phyloP scores from a whole-genome alignment of 2,797 vertebrate species.

The Lagorchestes hirsutus region DNA sequence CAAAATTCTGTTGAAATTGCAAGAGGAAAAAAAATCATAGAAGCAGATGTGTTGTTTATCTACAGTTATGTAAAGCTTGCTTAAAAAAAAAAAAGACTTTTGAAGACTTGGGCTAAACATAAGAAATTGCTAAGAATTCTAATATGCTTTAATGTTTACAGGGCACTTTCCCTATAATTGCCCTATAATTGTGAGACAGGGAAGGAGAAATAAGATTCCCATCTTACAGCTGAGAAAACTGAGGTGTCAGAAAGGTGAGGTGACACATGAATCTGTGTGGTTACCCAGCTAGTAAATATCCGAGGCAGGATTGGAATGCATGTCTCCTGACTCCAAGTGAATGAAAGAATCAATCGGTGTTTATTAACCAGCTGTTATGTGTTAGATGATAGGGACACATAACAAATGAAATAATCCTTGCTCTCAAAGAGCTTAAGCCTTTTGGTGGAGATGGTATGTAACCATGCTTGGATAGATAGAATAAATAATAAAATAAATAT shows the following conservation, averaged over 20 bases:
- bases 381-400: neutral
- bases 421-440: neutral
- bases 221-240: neutral
- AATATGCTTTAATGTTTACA: neutral
- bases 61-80: neutral
- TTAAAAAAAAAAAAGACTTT: conserved; percentile 17
- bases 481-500: neutral
- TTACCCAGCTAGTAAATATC: neutral
- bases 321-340: neutral
- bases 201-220: neutral
- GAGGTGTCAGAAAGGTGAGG: neutral
- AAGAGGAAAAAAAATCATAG: conserved; percentile 11
- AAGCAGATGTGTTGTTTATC: conserved; percentile 17
- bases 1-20: conserved; percentile 32
- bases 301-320: neutral
- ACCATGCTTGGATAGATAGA: neutral
- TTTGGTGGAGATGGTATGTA: neutral
- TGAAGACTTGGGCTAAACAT: neutral
- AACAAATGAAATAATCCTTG: rapidly evolving
- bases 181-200: neutral
- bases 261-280: neutral
- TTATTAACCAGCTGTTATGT: neutral
- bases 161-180: neutral
- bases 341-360: neutral
- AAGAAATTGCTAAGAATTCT: neutral